Evolutionary conservation across 2,113 vertebrate genomes (phyloP).

Genomic region (Vimba vimba): DNA sequence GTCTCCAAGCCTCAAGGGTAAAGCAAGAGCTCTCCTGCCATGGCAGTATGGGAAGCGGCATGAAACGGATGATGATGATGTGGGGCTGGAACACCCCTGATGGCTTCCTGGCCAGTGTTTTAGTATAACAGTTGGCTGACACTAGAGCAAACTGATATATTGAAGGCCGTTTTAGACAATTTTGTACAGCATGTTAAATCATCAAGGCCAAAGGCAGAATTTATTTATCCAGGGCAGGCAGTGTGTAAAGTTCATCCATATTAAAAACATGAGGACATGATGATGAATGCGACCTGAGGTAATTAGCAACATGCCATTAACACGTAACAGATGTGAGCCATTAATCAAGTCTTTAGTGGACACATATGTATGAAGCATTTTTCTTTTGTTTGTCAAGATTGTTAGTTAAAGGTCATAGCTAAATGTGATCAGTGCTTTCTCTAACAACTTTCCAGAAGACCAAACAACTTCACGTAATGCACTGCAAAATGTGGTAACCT

Average conservation of each 20-base stretch:
- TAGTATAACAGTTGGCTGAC: neutral
- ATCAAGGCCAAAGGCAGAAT: neutral
- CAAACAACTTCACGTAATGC: neutral
- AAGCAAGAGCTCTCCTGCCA: conserved; percentile 22
- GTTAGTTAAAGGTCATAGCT: conserved; percentile 34
- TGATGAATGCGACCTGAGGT: neutral
- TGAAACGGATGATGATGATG: neutral
- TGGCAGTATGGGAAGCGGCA: neutral
- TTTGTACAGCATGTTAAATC: neutral
- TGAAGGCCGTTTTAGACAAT: neutral
- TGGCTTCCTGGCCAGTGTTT: neutral
- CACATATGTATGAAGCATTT: neutral
- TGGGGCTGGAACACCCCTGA: conserved; percentile 7
- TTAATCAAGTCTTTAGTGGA: conserved; percentile 18
- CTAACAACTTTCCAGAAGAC: neutral
- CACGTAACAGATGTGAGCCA: neutral
- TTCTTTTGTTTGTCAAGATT: conserved; percentile 25
- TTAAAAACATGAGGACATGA: neutral
- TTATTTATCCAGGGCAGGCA: conserved; percentile 16
- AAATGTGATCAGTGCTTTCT: conserved; percentile 23
- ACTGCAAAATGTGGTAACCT: too few relatives aligned
- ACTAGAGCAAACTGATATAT: neutral
- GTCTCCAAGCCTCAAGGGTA: conserved; percentile 22
- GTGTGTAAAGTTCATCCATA: neutral
- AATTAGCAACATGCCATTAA: conserved; percentile 20